Evolutionary conservation across 1,140 invertebrate genomes (phyloP).

Genomic region (Drosophila watanabei): DNA sequence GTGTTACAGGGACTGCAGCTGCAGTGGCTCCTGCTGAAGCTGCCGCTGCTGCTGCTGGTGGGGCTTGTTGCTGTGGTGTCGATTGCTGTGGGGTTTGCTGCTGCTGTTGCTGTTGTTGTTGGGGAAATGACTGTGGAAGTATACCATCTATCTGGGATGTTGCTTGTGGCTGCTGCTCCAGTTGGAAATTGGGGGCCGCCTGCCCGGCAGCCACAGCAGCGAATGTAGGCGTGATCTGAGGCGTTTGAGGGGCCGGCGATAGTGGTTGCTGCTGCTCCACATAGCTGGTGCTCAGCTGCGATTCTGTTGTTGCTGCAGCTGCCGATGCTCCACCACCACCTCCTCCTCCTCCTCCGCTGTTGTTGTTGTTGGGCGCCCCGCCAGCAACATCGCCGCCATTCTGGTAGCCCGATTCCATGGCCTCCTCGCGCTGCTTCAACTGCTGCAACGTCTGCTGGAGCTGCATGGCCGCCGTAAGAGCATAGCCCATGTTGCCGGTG

Average conservation of each 20-base stretch:
- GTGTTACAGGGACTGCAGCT: conserved; percentile 1
- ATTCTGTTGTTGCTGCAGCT: conserved; percentile 32
- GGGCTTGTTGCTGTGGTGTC: conserved; percentile 53
- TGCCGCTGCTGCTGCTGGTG: conserved; percentile 32
- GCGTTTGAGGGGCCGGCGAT: conserved; percentile 55
- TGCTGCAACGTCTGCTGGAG: conserved; percentile 78
- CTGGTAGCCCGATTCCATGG: conserved; percentile 69
- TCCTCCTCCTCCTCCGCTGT: conserved; percentile 36
- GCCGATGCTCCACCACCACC: conserved; percentile 22
- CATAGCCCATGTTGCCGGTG: conserved; percentile 73
- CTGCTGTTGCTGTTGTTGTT: conserved; percentile 48
- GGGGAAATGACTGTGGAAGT: conserved; percentile 44
- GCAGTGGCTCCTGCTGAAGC: conserved; percentile 6
- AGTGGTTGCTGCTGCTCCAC: conserved; percentile 65
- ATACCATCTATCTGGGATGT: conserved; percentile 74
- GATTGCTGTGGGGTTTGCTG: conserved; percentile 43
- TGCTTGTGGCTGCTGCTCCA: conserved; percentile 53
- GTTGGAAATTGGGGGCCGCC: conserved; percentile 52
- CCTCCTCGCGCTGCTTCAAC: conserved; percentile 77
- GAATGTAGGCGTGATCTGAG: conserved; percentile 60
- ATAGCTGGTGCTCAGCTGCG: conserved; percentile 61
- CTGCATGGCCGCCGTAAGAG: conserved; percentile 75
- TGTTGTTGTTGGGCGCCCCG: conserved; percentile 26
- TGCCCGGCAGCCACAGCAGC: conserved; percentile 67
- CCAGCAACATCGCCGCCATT: conserved; percentile 58